A percentile compares a stretch with the other conserved stretches of the same genome.
Conservation (phyloP, 2,888 invertebrate species). For the Trisateles emortualis region DNA sequence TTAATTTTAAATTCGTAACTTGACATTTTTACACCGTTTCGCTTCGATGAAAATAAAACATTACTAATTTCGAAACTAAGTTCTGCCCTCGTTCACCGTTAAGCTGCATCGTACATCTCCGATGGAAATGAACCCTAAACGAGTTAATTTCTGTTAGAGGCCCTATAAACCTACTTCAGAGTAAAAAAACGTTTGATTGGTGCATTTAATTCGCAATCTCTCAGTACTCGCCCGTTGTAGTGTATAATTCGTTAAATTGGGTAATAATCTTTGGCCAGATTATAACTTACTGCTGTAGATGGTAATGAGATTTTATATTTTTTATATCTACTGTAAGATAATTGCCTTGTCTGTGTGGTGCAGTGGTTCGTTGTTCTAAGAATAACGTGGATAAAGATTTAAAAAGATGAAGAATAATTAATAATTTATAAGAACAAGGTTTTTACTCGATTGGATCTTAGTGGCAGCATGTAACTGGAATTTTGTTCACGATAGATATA, state of each 20-base stretch:
- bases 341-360: slow-evolving; percentile 1
- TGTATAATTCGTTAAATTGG: slow-evolving; percentile 13
- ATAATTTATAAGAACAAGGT: too few relatives aligned
- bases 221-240: slow-evolving; percentile 6
- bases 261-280: slow-evolving; percentile 15
- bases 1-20: too few relatives aligned
- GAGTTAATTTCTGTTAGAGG: slow-evolving; percentile 32
- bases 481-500: too few relatives aligned
- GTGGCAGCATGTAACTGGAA: too few relatives aligned
- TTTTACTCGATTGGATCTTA: too few relatives aligned
- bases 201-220: slow-evolving; percentile 29
- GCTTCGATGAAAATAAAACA: too few relatives aligned
- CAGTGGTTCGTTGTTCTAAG: slow-evolving; percentile 2
- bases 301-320: slow-evolving; percentile 9
- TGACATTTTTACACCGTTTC: too few relatives aligned
- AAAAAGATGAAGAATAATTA: neutral
- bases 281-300: slow-evolving; percentile 5
- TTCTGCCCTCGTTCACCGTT: too few relatives aligned
- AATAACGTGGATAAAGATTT: neutral
- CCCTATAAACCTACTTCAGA: slow-evolving; percentile 1
- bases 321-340: slow-evolving; percentile 1
- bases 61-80: too few relatives aligned
- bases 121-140: too few relatives aligned
- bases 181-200: slow-evolving; percentile 20
- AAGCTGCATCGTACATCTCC: too few relatives aligned